Base-by-base conservation (phyloP, 2,797 vertebrate genomes). In the Ctenopoma multispine region DNA sequence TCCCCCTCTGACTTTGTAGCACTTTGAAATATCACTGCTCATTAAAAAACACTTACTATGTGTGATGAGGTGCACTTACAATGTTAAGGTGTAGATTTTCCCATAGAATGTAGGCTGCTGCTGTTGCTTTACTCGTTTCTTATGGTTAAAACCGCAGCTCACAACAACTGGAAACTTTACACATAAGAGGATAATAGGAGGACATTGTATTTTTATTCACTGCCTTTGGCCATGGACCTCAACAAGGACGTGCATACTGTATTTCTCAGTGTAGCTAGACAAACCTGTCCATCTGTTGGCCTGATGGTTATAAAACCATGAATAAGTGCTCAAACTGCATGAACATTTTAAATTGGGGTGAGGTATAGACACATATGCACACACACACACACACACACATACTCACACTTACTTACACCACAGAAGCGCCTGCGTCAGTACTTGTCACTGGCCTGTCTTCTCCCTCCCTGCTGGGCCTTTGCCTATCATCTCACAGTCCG, bases 281-380 rank as follows among this genome's bases (percentile, higher is more conserved):
- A 15, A 58, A 72, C 41, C 60, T 69, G 55, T 67, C 63, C 34
- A 17, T 82, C 80, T 87, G 81, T 85, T 68, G 51, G 72, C 53
- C 66, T 66, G 79, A 72, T 68, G 4, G 64, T 62, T 77, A 63
- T 77, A 79, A 84, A 87, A 83, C 77, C 67, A 34, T 62, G 74
- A 79, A 78, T 89, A 80, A 87, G 78, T 75, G 87, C 71, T 87
- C 85, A 84, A 82, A 84, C 80, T 79, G 82, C 85, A 77, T 89
- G 85, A 90, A 87, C 79, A 86, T 87, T 87, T 88, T 83, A 90
- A 91, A 90, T 87, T 88, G 86, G 71, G 84, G 82, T 87, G 64
- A 58, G 53, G 58, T 57, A 31, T 21, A 24, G 49, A 31, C 56
- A 56, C 40, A 62, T 31, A 24, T 7, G 2, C 49, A 27, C 57